phyloP scores from a whole-genome alignment of 2,888 invertebrate genomes.

The Archips crataeganus region DNA sequence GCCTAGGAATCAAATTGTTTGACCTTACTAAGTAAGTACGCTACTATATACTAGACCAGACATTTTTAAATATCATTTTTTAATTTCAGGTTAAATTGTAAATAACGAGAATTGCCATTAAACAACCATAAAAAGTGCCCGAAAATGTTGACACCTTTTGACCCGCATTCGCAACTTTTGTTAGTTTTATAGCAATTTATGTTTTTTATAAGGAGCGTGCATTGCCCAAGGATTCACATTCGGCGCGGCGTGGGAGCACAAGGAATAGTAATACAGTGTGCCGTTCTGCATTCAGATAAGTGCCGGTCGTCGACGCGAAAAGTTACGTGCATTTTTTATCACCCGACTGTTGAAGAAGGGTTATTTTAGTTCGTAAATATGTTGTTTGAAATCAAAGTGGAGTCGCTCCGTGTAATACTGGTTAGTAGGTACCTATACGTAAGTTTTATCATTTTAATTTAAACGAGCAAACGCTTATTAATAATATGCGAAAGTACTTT shows the following conservation, averaged over 20 bases:
- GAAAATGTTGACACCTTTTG: conserved; percentile 29
- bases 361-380: conserved; percentile 1
- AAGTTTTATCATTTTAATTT: conserved; percentile 5
- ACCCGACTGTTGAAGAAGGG: too few species aligned
- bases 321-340: conserved; percentile 45
- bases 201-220: conserved; percentile 60
- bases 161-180: conserved; percentile 50
- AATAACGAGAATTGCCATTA: conserved; percentile 7
- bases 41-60: too few species aligned
- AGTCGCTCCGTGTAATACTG: conserved; percentile 30
- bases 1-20: too few species aligned
- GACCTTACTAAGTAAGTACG: too few species aligned
- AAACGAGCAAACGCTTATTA: too few species aligned
- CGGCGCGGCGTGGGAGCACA: conserved; percentile 71
- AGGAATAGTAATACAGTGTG: conserved; percentile 62
- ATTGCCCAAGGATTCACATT: conserved; percentile 70
- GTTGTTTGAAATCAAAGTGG: conserved; percentile 11
- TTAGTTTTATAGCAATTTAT: conserved; percentile 49
- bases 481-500: too few species aligned
- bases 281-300: conserved; percentile 63
- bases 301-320: conserved; percentile 56
- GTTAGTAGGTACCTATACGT: conserved; percentile 33
- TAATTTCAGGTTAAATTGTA: neutral
- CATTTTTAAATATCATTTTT: neutral
- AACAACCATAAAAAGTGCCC: neutral